Base-by-base conservation (phyloP, 2,888 invertebrate genomes). In the Mystacides longicornis region DNA sequence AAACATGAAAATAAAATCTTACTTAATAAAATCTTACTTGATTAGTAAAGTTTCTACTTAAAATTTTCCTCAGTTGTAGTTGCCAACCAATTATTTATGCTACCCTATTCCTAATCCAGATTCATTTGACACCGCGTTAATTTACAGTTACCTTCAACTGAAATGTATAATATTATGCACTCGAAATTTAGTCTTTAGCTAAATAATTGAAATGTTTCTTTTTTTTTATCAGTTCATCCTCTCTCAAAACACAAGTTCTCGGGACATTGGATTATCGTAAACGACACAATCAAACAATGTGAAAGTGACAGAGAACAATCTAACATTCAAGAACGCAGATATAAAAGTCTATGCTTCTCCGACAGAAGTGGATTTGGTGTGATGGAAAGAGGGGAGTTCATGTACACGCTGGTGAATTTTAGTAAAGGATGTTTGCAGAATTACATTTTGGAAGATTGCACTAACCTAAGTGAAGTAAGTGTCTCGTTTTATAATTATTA, bases 401-500 rank as follows among this genome's bases (percentile, higher is more conserved):
- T 74, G 21, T 72, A 69, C 31, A 62, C 65, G 2, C 67, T 77
- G 1, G 64, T 77, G 23, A 75, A 75, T 63, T 81, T 78, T 55
- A 71, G 75, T 0, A 70, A 74, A 0, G 74, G 73, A 1, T 72
- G 74, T 43, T 62, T 78, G 19, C 78, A 78, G 62, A 75, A 67
- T n/a, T 74, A 75, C 33, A 62, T 81, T 43, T 65, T 81, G 56
- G 74, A 76, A 51, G 75, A 73, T 2, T 76, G 77, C 57, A 78
- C 73, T n/a, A 71, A 67, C 61, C 63, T 80, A 16, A 80, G 80
- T 58, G 80, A 81, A 69, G 75, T 77, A 5, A 56, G 65, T 61
- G 3, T 31, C 9, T 9, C 31, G 7, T 31, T 31, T n/a, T n/a
- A n/a, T n/a, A n/a, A n/a, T n/a, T n/a, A n/a, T n/a, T n/a, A n/a